These are phyloP conservation scores for Episyrphus balteatus DNA, from an alignment of 1,140 invertebrate species.

Conservation along the genomic window DNA sequence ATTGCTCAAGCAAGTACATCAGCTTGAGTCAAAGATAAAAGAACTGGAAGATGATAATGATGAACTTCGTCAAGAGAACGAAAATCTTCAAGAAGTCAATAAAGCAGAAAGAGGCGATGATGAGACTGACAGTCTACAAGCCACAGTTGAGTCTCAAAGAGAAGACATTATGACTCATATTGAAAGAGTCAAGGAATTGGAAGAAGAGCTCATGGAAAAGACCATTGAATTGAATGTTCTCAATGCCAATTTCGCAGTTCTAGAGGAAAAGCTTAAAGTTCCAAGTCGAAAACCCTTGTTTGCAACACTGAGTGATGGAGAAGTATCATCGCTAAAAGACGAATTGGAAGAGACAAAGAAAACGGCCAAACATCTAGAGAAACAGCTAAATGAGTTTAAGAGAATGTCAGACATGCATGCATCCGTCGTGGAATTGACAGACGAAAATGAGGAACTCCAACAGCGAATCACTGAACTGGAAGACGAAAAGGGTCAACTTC, in stretches of 20 bases:
- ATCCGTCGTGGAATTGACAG: slow-evolving; percentile 49
- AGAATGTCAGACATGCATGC: slow-evolving; percentile 57
- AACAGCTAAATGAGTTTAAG: slow-evolving; percentile 66
- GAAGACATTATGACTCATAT: slow-evolving; percentile 37
- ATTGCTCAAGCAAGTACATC: slow-evolving; percentile 21
- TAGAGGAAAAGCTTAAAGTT: slow-evolving; percentile 42
- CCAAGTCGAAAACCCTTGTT: slow-evolving; percentile 30
- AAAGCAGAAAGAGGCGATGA: slow-evolving; percentile 1
- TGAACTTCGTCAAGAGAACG: slow-evolving; percentile 15
- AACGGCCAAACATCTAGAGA: slow-evolving; percentile 69
- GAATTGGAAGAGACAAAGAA: no score
- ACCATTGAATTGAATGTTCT: slow-evolving; percentile 39
- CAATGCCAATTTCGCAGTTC: slow-evolving; percentile 37
- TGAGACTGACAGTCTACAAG: slow-evolving; percentile 39
- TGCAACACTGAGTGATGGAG: slow-evolving; percentile 30
- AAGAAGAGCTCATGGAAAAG: slow-evolving; percentile 43
- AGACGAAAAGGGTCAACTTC: slow-evolving; percentile 82
- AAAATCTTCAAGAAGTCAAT: slow-evolving; percentile 5
- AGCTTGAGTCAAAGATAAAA: slow-evolving; percentile 9
- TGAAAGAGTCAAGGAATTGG: slow-evolving; percentile 30
- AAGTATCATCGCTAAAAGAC: slow-evolving; percentile 3
- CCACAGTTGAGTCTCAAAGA: slow-evolving; percentile 38
- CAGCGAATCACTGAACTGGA: slow-evolving; percentile 73
- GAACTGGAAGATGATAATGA: slow-evolving; percentile 18
- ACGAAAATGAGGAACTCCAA: slow-evolving; percentile 51